phyloP scores from a whole-genome alignment of 1,140 invertebrate species.

The Anagrus nilaparvatae region DNA sequence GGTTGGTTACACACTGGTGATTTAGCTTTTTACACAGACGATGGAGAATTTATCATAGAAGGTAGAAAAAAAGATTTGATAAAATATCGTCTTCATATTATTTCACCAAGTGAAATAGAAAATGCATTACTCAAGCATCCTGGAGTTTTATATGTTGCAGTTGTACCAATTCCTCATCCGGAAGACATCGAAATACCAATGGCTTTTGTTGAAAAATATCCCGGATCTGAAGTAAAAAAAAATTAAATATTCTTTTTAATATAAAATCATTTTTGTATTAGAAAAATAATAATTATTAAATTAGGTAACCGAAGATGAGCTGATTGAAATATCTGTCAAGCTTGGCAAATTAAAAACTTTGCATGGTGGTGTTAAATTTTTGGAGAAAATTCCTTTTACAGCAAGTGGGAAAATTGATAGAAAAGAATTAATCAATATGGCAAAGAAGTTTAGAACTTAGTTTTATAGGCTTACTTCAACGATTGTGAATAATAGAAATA shows the following conservation, averaged over 20 bases:
- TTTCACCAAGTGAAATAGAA: conserved; percentile 51
- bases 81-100: conserved; percentile 48
- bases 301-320: not conserved
- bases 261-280: too few relatives aligned
- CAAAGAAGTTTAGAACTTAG: too few relatives aligned
- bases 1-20: conserved; percentile 51
- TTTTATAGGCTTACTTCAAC: too few relatives aligned
- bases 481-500: too few relatives aligned
- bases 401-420: not conserved
- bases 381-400: not conserved
- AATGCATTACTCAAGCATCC: conserved; percentile 43
- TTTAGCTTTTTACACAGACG: conserved; percentile 41
- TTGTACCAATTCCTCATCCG: conserved; percentile 47
- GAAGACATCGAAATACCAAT: conserved; percentile 44
- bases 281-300: too few relatives aligned
- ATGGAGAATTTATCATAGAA: conserved; percentile 41
- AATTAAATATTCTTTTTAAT: too few relatives aligned
- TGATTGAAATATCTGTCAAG: not conserved
- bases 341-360: not conserved
- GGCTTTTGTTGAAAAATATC: conserved; percentile 42
- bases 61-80: conserved; percentile 52
- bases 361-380: not conserved
- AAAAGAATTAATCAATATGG: not conserved
- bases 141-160: conserved; percentile 45
- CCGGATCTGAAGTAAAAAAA: not conserved